phyloP scores from a whole-genome alignment of 2,888 invertebrate species.

The Steinernema hermaphroditum region DNA sequence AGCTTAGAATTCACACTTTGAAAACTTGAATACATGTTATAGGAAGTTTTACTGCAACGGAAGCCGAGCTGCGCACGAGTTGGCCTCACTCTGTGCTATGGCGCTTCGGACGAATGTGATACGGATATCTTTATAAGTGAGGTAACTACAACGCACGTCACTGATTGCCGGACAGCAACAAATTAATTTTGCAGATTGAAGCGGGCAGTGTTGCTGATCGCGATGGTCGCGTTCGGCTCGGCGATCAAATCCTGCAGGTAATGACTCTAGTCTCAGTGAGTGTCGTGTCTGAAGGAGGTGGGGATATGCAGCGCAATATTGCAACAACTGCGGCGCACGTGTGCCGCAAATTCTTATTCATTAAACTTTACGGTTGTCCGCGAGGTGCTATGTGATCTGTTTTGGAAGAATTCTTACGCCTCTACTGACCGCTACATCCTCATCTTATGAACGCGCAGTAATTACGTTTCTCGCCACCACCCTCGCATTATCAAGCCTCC shows the following conservation, averaged over 20 bases:
- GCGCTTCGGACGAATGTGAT: slow-evolving; percentile 72
- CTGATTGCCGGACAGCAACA: background rate
- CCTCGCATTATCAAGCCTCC: background rate
- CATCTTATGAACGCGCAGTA: too few species aligned
- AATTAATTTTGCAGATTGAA: slow-evolving; percentile 67
- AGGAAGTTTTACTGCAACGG: slow-evolving; percentile 75
- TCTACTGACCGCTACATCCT: too few species aligned
- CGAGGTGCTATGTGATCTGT: background rate
- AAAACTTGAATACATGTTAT: slow-evolving; percentile 46
- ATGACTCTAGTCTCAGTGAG: background rate
- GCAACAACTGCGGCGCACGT: slow-evolving; percentile 26
- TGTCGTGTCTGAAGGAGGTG: background rate
- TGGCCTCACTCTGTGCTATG: slow-evolving; percentile 76
- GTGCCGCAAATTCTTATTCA: slow-evolving; percentile 20
- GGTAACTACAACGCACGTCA: slow-evolving; percentile 56
- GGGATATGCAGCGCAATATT: slow-evolving; percentile 23
- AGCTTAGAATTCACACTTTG: too few species aligned
- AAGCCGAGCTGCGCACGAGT: slow-evolving; percentile 73
- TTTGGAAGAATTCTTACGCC: too few species aligned
- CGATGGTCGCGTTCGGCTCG: slow-evolving; percentile 68
- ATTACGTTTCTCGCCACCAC: too few species aligned
- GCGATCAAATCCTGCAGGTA: slow-evolving; percentile 70
- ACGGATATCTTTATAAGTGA: slow-evolving; percentile 76
- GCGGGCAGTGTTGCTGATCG: slow-evolving; percentile 68
- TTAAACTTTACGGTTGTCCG: slow-evolving; percentile 4